Percentiles rank a stretch among this genome's conserved stretches.
These are phyloP conservation scores for Catalaphyllia jardinei DNA, from an alignment of 64 coral and sea anemone genomes.

Conservation along the genomic window DNA sequence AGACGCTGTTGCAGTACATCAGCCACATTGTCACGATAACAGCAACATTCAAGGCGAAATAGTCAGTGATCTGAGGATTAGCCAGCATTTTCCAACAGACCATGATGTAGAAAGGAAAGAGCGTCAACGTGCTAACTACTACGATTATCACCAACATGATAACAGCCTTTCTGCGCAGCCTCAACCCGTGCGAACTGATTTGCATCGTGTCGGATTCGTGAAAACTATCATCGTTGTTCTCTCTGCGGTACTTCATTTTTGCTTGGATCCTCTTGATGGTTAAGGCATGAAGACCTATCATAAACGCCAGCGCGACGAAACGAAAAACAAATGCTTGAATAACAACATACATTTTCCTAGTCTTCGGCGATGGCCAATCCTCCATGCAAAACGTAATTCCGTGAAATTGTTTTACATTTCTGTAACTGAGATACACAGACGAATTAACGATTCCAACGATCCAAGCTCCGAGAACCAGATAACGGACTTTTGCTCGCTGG, in stretches of 20 bases:
- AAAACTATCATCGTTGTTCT: background rate
- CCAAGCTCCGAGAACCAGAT: constrained; percentile 60
- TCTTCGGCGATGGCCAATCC: constrained; percentile 51
- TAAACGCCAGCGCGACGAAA: constrained; percentile 60
- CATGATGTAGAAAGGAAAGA: constrained; percentile 48
- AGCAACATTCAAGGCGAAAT: constrained; percentile 18
- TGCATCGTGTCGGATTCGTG: background rate
- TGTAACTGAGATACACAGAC: constrained; percentile 20
- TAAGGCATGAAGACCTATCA: constrained; percentile 62
- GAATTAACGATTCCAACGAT: constrained; percentile 52
- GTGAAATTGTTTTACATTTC: background rate
- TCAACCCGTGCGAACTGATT: constrained; percentile 30
- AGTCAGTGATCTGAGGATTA: background rate
- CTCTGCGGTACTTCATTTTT: background rate
- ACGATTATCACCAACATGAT: constrained; percentile 70
- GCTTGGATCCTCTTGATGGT: constrained; percentile 65
- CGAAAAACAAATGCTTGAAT: constrained; percentile 45
- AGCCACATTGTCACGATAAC: constrained; percentile 48
- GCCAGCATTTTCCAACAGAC: constrained; percentile 25
- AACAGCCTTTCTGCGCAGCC: constrained; percentile 59
- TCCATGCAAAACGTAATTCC: constrained; percentile 48
- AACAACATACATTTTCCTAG: constrained; percentile 33
- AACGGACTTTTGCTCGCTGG: constrained; percentile 61
- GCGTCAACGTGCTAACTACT: constrained; percentile 36
- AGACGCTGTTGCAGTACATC: constrained; percentile 57